Evolutionary conservation across 1,140 invertebrate genomes (phyloP), one percentile per base, ranked within the genome.

Genomic region (Ceratosolen fusciceps): DNA sequence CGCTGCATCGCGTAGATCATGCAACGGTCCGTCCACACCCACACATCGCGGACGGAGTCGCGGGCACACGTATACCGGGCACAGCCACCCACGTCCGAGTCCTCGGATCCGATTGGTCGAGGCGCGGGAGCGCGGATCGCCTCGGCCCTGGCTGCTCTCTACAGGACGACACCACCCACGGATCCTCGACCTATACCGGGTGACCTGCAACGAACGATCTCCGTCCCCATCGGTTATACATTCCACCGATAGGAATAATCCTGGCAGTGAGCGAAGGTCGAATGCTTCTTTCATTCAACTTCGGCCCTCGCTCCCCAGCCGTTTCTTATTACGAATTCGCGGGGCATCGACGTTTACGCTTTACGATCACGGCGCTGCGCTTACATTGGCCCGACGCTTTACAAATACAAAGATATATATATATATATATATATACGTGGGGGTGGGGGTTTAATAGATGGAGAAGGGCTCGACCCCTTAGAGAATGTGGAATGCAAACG

Each of bases 61-160:
- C 24, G 58, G 24, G 37, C 24, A 47, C 49, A 34, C 43, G 29
- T 37, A 56, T 37, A 58, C 52, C 21, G 9, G 34, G 19, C 16
- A 14, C 31, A 74, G 37, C 86, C 87, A 88, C 86, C 86, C 85
- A 86, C 86, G 85, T 86, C 68, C 80, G 68, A 80, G 82, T 82
- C 83, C 77, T 73, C 78, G 68, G 79, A 83, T 83, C 83, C 78
- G 73, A 88, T 88, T 88, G 87, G 87, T 76, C 82, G 83, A 82
- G 77, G 58, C 31, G 58, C 77, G 62, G 77, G 82, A 79, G 73
- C 79, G 74, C 78, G 39, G 56, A 60, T 21, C 47, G 39, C 29
- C 31, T 65, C 31, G 60, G 19, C 60, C 16, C 0, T 16, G 56
- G 56, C 34, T 29, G 26, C 8, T n/a, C 2, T 49, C 24, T 34